Conservation (phyloP, 2,113 vertebrate species). For the Eulemur macaco region DNA sequence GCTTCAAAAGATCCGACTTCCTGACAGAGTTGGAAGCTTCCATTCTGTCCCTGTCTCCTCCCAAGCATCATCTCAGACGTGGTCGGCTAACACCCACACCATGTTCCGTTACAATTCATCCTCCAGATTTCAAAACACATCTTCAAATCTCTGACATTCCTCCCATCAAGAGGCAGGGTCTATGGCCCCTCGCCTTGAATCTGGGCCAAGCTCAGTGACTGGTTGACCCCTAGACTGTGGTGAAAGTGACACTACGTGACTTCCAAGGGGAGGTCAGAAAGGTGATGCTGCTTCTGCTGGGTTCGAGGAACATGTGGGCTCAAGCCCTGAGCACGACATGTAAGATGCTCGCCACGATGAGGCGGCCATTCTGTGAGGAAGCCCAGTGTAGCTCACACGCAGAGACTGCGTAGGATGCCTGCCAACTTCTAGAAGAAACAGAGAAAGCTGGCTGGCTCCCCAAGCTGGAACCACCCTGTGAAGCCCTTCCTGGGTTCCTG, state of each 20-base stretch:
- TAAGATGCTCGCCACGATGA: background rate
- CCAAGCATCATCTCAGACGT: background rate
- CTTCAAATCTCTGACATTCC: background rate
- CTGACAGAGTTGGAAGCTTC: background rate
- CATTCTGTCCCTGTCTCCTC: background rate
- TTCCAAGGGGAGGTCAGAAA: background rate
- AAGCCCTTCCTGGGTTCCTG: background rate
- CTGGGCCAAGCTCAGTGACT: background rate
- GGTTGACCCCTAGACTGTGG: background rate
- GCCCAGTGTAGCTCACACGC: background rate
- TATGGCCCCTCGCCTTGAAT: background rate
- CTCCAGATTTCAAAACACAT: background rate
- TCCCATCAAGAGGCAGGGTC: background rate
- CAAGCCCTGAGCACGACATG: accelerated
- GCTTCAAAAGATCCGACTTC: background rate
- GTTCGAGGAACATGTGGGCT: accelerated
- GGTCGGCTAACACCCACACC: background rate
- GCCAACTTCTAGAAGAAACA: background rate
- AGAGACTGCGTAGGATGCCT: accelerated
- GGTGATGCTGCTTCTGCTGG: background rate
- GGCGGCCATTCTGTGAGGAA: background rate
- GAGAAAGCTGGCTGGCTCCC: no score
- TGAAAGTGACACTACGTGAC: background rate
- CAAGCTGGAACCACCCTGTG: accelerated
- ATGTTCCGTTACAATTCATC: background rate